phyloP scores from a whole-genome alignment of 2,797 vertebrate genomes.

The Liasis olivaceus region DNA sequence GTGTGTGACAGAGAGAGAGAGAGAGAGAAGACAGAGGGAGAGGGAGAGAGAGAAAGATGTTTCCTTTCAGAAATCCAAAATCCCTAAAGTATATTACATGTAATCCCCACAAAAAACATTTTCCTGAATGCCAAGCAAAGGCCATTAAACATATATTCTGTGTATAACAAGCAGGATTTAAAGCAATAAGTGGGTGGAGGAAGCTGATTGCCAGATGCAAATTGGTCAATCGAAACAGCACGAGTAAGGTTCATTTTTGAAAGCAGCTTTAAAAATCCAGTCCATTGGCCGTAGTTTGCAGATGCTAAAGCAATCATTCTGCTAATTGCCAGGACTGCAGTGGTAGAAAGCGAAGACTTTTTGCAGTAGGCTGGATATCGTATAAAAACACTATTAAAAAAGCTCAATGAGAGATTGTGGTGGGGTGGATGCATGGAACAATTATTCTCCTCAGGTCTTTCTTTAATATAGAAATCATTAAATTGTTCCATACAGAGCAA shows the following conservation, averaged over 20 bases:
- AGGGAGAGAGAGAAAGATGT: neutral
- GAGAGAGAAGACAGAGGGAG: neutral
- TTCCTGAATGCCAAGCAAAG: neutral
- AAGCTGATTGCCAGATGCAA: neutral
- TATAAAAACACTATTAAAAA: neutral
- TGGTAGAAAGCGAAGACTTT: neutral
- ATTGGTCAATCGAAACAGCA: slow-evolving; percentile 13
- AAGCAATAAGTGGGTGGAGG: neutral
- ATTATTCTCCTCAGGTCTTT: neutral
- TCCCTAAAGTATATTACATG: neutral
- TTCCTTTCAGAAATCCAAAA: slow-evolving; percentile 14
- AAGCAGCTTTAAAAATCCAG: neutral
- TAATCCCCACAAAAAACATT: slow-evolving; percentile 10
- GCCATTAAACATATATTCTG: neutral
- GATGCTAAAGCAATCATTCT: neutral
- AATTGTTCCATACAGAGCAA: slow-evolving; percentile 21
- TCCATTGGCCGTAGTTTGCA: neutral
- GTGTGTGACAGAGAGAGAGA: neutral
- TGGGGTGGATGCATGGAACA: neutral
- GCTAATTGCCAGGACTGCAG: neutral
- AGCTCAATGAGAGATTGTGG: neutral
- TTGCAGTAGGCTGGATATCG: neutral
- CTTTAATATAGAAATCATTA: slow-evolving; percentile 34
- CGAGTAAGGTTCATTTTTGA: neutral
- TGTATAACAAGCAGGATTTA: neutral